A percentile compares a stretch with the other conserved stretches of the same genome.
Evolutionary conservation across 2,888 invertebrate genomes (phyloP).

Genomic region (Agrotis ipsilon): DNA sequence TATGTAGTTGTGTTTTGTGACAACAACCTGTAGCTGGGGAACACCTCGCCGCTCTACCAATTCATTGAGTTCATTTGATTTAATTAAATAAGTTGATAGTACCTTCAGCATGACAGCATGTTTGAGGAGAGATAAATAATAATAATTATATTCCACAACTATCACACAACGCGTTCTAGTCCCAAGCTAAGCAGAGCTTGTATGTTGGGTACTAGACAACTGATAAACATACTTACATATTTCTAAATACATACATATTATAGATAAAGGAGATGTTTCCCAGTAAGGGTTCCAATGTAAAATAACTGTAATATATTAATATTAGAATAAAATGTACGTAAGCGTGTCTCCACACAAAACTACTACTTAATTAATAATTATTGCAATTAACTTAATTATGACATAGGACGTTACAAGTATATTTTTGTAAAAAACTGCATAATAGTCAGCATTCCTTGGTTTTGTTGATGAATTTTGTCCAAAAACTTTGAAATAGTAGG

Average conservation of each 20-base stretch:
- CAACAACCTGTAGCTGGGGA: not conserved
- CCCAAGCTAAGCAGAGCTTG: too few relatives aligned
- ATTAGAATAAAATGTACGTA: conserved; percentile 26
- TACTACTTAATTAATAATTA: conserved; percentile 19
- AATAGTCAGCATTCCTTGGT: conserved; percentile 22
- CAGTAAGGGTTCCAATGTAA: conserved; percentile 16
- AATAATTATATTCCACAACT: too few relatives aligned
- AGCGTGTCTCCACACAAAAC: conserved; percentile 30
- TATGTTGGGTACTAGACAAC: too few relatives aligned
- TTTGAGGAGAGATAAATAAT: not conserved
- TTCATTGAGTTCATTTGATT: too few relatives aligned
- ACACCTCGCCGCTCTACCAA: not conserved
- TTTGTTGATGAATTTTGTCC: conserved; percentile 6
- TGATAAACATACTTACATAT: too few relatives aligned
- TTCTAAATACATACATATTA: too few relatives aligned
- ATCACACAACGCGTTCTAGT: too few relatives aligned
- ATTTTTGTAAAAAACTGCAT: conserved; percentile 43
- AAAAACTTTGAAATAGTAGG: not conserved
- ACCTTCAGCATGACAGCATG: not conserved
- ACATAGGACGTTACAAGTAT: conserved; percentile 2
- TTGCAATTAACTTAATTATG: conserved; percentile 1
- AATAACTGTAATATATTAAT: conserved; percentile 27
- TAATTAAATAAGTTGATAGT: too few relatives aligned
- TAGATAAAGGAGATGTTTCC: conserved; percentile 7
- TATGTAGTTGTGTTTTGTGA: conserved; percentile 47